Evolutionary conservation across 2,888 invertebrate genomes (phyloP), one percentile per base, ranked within the genome.

Genomic region (Eumacrocentrus americanus): DNA sequence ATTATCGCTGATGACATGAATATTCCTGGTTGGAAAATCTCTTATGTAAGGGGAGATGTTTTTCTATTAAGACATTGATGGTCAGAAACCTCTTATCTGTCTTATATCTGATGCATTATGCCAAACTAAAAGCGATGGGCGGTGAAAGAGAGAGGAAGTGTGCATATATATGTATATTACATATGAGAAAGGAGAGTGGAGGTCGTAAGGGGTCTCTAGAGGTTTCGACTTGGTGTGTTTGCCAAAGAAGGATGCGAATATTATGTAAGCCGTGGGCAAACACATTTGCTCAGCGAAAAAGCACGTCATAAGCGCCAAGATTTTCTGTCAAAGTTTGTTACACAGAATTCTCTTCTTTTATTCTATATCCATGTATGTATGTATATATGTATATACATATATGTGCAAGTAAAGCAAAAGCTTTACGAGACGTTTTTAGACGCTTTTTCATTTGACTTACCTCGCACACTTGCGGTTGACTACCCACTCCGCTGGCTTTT

Each of bases 291-390:
- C 62, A 61, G 62, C 51, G 60, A 67, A 70, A 67, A 72, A 52
- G 40, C 20, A 23, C 64, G 68, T 65, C 69, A 67, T 63, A 67
- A 68, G 68, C 67, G 65, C 64, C 68, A 18, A 22, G 16, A 20
- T 52, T 72, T 69, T 69, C 63, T 61, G 66, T 67, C 69, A 61
- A 66, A 65, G 67, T 65, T 63, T 61, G 67, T 67, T 66, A 29
- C 9, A 29, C 9, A 29, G 5, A 29, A 29, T 29, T 29, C 29
- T 9, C 9, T 29, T 4, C 29, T 29, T 29, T 29, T 29, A 29
- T 29, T 29, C 9, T 29, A 29, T 29, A 29, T 29, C 4, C 4
- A 4, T 29, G 29, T 9, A 29, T 29, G 9, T 6, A 29, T n/a
- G n/a, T n/a, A n/a, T 29, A 6, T 9, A 29, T 4, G 4, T 29